Conservation (phyloP, 2,113 vertebrate genomes). For the Hippocampus zosterae region DNA sequence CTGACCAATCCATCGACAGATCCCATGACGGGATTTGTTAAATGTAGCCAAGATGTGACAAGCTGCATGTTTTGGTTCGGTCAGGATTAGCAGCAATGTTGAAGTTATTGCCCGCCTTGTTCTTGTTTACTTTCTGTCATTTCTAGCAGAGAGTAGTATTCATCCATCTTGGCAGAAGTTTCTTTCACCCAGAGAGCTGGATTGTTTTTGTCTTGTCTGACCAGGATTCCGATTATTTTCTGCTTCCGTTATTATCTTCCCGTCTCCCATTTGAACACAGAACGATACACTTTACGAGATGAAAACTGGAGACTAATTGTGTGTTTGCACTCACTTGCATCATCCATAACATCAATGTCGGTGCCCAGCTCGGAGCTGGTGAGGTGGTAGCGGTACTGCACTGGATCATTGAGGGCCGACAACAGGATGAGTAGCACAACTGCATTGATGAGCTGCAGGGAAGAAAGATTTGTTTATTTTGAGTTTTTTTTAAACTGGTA, state of each 20-base stretch:
- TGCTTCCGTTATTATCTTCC: too few relatives aligned
- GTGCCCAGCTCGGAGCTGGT: conserved; percentile 83
- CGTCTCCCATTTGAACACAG: too few relatives aligned
- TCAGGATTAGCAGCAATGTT: not conserved
- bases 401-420: conserved; percentile 86
- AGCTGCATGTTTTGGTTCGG: not conserved
- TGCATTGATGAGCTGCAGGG: conserved; percentile 83
- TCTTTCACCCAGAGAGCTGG: too few relatives aligned
- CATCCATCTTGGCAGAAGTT: too few relatives aligned
- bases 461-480: not conserved
- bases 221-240: too few relatives aligned
- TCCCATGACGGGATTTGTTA: not conserved
- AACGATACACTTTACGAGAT: not conserved
- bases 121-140: not conserved
- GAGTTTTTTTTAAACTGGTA: too few relatives aligned
- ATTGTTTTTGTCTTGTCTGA: too few relatives aligned
- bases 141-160: not conserved
- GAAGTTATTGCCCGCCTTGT: not conserved
- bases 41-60: not conserved
- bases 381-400: conserved; percentile 85
- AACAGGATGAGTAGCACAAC: conserved; percentile 89
- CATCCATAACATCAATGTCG: conserved; percentile 93
- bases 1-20: not conserved
- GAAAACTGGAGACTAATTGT: not conserved
- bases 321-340: conserved; percentile 86